phyloP scores from a whole-genome alignment of 2,113 vertebrate genomes.

The Sclerurus mexicanus region DNA sequence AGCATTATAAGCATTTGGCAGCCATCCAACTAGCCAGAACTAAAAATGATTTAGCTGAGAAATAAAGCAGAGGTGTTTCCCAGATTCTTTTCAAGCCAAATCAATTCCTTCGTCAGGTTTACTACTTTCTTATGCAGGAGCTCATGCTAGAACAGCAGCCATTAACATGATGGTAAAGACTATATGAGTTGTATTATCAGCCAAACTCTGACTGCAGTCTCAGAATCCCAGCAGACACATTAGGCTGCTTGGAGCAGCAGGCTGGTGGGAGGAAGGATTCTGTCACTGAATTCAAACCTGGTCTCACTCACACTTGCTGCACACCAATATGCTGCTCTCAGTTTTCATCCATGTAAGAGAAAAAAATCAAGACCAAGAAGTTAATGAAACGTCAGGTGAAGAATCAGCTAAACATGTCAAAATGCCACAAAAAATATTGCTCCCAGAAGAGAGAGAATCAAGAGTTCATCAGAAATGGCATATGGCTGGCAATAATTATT shows the following conservation, averaged over 20 bases:
- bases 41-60: not conserved
- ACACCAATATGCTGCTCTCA: not conserved
- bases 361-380: conserved; percentile 8
- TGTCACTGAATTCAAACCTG: not conserved
- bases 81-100: not conserved
- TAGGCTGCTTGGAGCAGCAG: not conserved
- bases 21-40: not conserved
- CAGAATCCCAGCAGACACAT: not conserved
- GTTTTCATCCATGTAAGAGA: not conserved
- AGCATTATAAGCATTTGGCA: not conserved
- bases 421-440: conserved; percentile 1
- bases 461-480: conserved; percentile 2
- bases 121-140: not conserved
- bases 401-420: conserved; percentile 40
- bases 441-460: not conserved
- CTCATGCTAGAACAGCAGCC: not conserved
- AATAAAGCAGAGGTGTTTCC: not conserved
- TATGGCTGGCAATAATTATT: not conserved
- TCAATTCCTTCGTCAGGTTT: not conserved
- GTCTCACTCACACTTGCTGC: not conserved
- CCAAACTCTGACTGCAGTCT: not conserved
- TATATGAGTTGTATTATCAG: not conserved
- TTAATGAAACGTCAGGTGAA: conserved; percentile 31
- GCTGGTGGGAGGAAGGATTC: not conserved
- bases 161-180: not conserved